Base-by-base conservation (phyloP, 1,140 invertebrate genomes). In the Drosophila paulistorum region DNA sequence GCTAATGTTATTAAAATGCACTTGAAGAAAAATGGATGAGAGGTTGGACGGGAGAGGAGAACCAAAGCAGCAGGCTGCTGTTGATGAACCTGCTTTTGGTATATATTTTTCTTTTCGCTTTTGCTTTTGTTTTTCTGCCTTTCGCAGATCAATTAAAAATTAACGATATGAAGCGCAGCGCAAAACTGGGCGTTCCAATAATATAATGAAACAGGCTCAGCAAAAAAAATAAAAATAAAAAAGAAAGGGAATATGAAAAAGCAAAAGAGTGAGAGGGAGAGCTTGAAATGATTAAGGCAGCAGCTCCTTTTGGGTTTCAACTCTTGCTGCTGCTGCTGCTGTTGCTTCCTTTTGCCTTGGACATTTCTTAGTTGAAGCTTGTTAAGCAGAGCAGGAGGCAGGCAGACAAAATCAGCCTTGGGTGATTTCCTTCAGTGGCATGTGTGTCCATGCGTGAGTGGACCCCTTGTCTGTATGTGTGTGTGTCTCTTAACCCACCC, bases 141-240 rank as follows among this genome's bases (percentile, higher is more conserved):
- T 67, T 70, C 68, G 79, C 77, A 91, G 90, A 91, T 91, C 90
- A 91, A 91, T 91, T 91, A 91, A 91, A 91, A 91, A 91, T 86
- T 90, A 91, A 91, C 90, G 90, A 91, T 91, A 91, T 81, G 77
- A 90, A 90, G 74, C 81, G 79, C 81, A 85, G 80, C 79, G 76
- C 84, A 89, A 83, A 89, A 79, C 77, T 65, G 84, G 84, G 84
- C 84, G 84, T 89, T 81, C 77, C 84, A 84, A 90, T 90, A 89
- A 89, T 89, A 89, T 89, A 89, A 89, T 89, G 85, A 89, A 89
- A 89, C 81, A 89, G 80, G 79, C 79, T 76, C 5, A 30, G 62
- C 7, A 48, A 48, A 20, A 48, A 45, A 17, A 48, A 48, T 3
- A 20, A 23, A 17, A 51, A 30, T 39, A 65, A 51, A 30, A 39